phyloP scores from a whole-genome alignment of 2,888 invertebrate genomes.

The Eupithecia subfuscata region DNA sequence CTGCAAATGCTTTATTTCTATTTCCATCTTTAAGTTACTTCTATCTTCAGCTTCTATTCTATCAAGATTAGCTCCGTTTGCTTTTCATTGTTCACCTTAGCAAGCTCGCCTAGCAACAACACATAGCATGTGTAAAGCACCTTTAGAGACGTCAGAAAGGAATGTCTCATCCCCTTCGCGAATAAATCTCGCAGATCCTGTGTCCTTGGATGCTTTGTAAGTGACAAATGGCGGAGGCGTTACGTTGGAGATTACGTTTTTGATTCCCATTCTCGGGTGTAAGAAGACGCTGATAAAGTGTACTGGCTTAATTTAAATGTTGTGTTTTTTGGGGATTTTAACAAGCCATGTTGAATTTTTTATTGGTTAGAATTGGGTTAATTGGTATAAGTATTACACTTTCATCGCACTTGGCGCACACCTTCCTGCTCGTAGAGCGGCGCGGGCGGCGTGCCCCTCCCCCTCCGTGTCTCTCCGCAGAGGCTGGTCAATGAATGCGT shows the following conservation, averaged over 20 bases:
- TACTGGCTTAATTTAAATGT: not conserved
- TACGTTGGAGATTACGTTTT: slow-evolving; percentile 38
- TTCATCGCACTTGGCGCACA: not conserved
- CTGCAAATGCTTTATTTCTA: not conserved
- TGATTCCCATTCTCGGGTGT: slow-evolving; percentile 22
- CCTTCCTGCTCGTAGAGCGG: too few species aligned
- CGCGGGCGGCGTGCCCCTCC: too few species aligned
- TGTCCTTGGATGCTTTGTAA: slow-evolving; percentile 47
- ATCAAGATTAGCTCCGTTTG: not conserved
- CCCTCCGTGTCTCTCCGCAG: too few species aligned
- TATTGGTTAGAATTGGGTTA: not conserved
- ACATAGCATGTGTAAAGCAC: slow-evolving; percentile 11
- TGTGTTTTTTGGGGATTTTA: not conserved
- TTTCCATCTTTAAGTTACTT: not conserved
- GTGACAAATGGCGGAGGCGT: slow-evolving; percentile 44
- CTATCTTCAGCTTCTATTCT: not conserved
- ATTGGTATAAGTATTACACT: not conserved
- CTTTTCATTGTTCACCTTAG: not conserved
- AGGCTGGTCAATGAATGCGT: too few species aligned
- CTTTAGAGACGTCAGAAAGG: slow-evolving; percentile 50
- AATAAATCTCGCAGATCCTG: slow-evolving; percentile 71
- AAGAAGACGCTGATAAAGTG: slow-evolving; percentile 3
- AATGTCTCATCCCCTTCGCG: slow-evolving; percentile 57
- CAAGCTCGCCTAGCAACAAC: not conserved
- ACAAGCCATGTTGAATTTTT: too few species aligned